Conservation (phyloP, 2,888 invertebrate genomes). For the Neoaliturus tenellus region DNA sequence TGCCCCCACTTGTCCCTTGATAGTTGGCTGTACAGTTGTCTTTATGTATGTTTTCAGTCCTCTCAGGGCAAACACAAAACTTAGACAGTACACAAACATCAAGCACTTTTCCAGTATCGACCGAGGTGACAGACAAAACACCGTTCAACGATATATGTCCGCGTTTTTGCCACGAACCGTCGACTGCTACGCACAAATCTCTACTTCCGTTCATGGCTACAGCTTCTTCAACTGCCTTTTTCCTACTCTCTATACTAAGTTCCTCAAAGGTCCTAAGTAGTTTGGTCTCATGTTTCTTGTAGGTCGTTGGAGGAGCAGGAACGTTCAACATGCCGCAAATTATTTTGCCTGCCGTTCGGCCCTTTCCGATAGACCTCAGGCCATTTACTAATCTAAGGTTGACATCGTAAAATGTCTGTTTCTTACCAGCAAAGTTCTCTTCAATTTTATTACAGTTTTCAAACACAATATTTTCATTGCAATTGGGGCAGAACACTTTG, state of each 20-base stretch:
- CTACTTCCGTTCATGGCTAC: slow-evolving; percentile 31
- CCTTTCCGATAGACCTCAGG: slow-evolving; percentile 36
- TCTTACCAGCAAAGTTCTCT: not conserved
- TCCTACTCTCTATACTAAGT: slow-evolving; percentile 19
- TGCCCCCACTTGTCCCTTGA: slow-evolving; percentile 60
- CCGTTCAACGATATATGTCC: slow-evolving; percentile 35
- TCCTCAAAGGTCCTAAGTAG: slow-evolving; percentile 2
- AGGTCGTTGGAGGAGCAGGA: slow-evolving; percentile 17
- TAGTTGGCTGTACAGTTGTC: slow-evolving; percentile 60
- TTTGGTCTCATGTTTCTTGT: slow-evolving; percentile 27
- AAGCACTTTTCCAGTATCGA: slow-evolving; percentile 10
- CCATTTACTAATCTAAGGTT: slow-evolving; percentile 34
- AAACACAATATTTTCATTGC: not conserved
- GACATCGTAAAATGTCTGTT: slow-evolving; percentile 38
- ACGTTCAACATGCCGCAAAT: slow-evolving; percentile 16
- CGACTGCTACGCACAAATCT: slow-evolving; percentile 39
- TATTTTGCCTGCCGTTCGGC: slow-evolving; percentile 7
- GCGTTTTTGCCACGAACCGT: slow-evolving; percentile 43
- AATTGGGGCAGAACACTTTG: slow-evolving; percentile 13
- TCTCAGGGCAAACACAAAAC: slow-evolving; percentile 31
- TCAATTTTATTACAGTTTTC: not conserved
- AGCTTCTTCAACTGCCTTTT: not conserved
- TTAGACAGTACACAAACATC: slow-evolving; percentile 31
- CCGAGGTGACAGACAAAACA: slow-evolving; percentile 32
- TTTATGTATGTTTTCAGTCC: slow-evolving; percentile 4